Evolutionary conservation across 2,113 vertebrate genomes (phyloP).

Genomic region (Aegotheles bennettii): DNA sequence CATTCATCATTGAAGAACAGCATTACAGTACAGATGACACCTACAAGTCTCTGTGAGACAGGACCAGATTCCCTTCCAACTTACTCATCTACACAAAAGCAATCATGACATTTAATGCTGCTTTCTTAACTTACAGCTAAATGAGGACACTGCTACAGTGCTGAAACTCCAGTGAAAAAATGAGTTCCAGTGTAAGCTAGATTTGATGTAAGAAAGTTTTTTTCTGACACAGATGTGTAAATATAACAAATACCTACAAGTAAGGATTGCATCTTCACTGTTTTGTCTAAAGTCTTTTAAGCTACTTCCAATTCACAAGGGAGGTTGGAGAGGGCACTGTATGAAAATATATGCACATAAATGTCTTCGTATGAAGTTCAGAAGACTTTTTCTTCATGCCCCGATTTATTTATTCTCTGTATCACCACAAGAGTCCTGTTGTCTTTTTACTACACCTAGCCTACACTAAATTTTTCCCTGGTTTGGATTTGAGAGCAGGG

Average conservation of each 20-base stretch:
- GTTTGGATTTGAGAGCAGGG: background rate
- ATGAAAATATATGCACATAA: background rate
- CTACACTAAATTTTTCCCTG: background rate
- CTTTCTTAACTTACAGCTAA: background rate
- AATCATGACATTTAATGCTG: background rate
- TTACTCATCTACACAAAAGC: background rate
- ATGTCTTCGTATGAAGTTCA: background rate
- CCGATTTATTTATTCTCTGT: background rate
- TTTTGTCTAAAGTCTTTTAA: background rate
- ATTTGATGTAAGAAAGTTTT: background rate
- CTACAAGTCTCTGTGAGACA: background rate
- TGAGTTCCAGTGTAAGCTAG: background rate
- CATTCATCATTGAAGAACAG: background rate
- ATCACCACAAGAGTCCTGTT: background rate
- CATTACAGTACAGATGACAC: background rate
- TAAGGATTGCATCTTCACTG: background rate
- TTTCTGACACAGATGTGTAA: background rate
- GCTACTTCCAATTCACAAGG: background rate
- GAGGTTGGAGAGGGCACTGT: background rate
- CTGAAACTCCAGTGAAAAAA: background rate
- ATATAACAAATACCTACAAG: background rate
- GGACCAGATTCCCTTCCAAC: background rate
- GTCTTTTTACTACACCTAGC: background rate
- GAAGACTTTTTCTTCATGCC: background rate
- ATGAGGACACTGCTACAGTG: background rate